phyloP scores from a whole-genome alignment of 2,113 vertebrate genomes.

The Brachyhypopomus occidentalis region DNA sequence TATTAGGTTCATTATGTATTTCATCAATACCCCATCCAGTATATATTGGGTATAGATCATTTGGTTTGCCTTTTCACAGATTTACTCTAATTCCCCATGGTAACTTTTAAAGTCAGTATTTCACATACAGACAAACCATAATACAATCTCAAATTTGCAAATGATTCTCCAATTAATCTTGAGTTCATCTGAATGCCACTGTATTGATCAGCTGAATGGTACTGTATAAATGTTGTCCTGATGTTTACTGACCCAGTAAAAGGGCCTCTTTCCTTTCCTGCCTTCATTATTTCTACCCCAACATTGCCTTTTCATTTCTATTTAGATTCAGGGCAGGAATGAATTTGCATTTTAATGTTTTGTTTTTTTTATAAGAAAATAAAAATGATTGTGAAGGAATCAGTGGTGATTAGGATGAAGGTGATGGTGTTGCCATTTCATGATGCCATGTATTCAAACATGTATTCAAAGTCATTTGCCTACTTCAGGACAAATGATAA shows the following conservation, averaged over 20 bases:
- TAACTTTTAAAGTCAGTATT: constrained; percentile 35
- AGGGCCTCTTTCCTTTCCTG: constrained; percentile 34
- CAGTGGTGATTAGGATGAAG: constrained; percentile 8
- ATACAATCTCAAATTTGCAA: constrained; percentile 40
- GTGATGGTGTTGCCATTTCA: constrained; percentile 10
- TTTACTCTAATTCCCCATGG: constrained; percentile 6
- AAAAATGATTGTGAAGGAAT: background rate
- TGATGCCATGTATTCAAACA: background rate
- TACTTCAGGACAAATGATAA: constrained; percentile 2
- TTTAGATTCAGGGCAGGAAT: constrained; percentile 66
- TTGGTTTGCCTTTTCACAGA: constrained; percentile 16
- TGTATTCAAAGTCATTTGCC: constrained; percentile 13
- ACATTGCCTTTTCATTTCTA: constrained; percentile 63
- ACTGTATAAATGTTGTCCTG: constrained; percentile 46
- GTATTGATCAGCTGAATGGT: constrained; percentile 52
- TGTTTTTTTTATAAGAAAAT: background rate
- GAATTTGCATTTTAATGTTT: constrained; percentile 60
- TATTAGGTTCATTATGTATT: background rate
- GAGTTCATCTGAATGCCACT: constrained; percentile 51
- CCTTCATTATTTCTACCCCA: constrained; percentile 64
- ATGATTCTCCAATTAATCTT: constrained; percentile 57
- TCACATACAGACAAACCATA: constrained; percentile 45
- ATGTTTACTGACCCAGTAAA: constrained; percentile 64
- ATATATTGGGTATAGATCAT: constrained; percentile 5
- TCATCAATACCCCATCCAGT: background rate